These are phyloP conservation scores for Ceratina calcarata DNA, from an alignment of 1,140 invertebrate species.

Conservation along the genomic window DNA sequence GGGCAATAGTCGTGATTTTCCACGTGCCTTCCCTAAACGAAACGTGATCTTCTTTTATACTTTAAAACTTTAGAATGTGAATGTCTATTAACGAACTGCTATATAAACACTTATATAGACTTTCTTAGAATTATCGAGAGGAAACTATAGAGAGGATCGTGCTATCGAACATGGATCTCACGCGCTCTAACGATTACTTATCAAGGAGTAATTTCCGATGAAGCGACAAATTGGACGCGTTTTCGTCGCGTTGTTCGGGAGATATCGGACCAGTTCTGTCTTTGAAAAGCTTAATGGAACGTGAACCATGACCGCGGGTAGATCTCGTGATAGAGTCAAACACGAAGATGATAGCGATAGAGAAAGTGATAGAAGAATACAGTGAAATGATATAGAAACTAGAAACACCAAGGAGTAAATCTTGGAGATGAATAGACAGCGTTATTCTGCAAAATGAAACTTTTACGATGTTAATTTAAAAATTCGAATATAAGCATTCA, in stretches of 20 bases:
- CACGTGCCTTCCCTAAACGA: conserved; percentile 18
- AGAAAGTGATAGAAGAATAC: too few species aligned
- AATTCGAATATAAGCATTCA: too few species aligned
- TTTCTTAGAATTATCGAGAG: too few species aligned
- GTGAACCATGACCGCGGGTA: not conserved
- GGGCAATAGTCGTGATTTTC: conserved; percentile 45
- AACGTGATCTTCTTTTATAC: not conserved
- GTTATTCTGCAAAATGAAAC: too few species aligned
- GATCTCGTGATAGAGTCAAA: not conserved
- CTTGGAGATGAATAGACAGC: too few species aligned
- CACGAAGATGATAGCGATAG: not conserved
- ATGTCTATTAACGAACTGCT: not conserved
- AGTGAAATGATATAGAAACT: not conserved
- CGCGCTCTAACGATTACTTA: too few species aligned
- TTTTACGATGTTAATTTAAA: too few species aligned
- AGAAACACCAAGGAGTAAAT: too few species aligned
- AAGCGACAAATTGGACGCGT: not conserved
- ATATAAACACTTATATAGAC: not conserved
- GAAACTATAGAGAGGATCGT: not conserved
- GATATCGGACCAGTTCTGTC: not conserved
- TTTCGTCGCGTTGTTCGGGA: not conserved
- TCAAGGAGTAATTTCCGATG: not conserved
- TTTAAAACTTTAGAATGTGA: not conserved
- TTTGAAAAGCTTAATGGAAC: conserved; percentile 2
- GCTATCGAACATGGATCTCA: not conserved